Conservation (phyloP, 2,888 invertebrate species). For the Trachelus stipa region DNA sequence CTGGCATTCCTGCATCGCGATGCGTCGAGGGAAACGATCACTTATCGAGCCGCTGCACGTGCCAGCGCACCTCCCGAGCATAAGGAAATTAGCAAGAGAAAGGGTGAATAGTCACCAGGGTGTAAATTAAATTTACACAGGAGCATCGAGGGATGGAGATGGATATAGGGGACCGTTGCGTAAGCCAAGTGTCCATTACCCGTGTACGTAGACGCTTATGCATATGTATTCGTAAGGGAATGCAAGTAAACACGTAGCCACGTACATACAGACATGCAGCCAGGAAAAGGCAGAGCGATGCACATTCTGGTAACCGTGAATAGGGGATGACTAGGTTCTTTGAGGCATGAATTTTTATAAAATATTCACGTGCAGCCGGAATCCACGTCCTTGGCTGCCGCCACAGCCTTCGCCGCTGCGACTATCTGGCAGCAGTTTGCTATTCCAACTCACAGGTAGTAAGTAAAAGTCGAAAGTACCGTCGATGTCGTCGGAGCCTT, state of each 20-base stretch:
- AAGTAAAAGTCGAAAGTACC: not conserved
- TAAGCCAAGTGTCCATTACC: not conserved
- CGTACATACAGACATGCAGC: no score
- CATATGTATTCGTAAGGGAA: not conserved
- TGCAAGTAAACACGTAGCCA: not conserved
- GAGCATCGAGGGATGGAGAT: not conserved
- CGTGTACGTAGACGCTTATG: not conserved
- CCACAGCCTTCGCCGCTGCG: not conserved
- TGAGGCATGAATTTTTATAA: slow-evolving; percentile 43
- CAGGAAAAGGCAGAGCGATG: not conserved
- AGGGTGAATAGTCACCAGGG: not conserved
- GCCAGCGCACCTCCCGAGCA: not conserved
- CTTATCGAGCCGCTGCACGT: not conserved
- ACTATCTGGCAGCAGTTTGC: not conserved
- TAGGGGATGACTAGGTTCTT: slow-evolving; percentile 36
- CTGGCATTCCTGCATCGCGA: not conserved
- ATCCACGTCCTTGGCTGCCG: slow-evolving; percentile 20
- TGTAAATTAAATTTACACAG: not conserved
- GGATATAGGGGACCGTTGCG: not conserved
- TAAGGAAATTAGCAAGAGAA: not conserved
- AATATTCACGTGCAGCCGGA: slow-evolving; percentile 40
- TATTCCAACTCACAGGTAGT: no score
- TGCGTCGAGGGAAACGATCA: not conserved
- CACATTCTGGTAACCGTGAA: slow-evolving; percentile 37
- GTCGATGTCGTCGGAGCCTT: no score